A percentile compares a stretch with the other conserved stretches of the same genome.
Conservation (phyloP, 2,113 vertebrate genomes). For the Seriola quinqueradiata region DNA sequence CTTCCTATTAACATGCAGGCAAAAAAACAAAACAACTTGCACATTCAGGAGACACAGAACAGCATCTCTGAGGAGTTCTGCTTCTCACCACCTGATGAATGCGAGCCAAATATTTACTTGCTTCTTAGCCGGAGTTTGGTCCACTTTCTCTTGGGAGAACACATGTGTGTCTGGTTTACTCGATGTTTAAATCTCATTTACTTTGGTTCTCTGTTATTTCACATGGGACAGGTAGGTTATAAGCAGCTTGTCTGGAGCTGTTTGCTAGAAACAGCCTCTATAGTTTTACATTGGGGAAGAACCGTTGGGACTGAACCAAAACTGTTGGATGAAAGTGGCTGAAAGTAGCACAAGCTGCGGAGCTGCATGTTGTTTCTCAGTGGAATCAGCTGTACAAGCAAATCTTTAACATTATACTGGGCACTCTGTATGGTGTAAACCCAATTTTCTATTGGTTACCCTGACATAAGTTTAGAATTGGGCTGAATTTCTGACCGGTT, state of each 20-base stretch:
- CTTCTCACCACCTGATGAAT: slow-evolving; percentile 17
- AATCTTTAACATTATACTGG: neutral
- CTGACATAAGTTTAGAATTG: neutral
- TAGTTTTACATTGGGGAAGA: slow-evolving; percentile 13
- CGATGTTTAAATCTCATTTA: slow-evolving; percentile 45
- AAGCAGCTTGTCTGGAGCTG: slow-evolving; percentile 32
- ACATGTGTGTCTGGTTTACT: slow-evolving; percentile 4
- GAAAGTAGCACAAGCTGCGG: slow-evolving; percentile 11
- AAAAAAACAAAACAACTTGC: neutral
- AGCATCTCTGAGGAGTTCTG: slow-evolving; percentile 1
- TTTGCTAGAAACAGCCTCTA: slow-evolving; percentile 16
- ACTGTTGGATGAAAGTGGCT: slow-evolving; percentile 30
- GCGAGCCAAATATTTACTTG: slow-evolving; percentile 20
- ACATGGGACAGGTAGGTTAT: slow-evolving; percentile 29
- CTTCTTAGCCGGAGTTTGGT: neutral
- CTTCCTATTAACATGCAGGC: neutral
- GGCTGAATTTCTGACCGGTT: neutral
- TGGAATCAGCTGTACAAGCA: neutral
- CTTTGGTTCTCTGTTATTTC: slow-evolving; percentile 36
- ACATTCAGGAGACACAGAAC: neutral
- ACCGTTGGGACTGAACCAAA: slow-evolving; percentile 28
- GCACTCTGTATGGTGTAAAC: neutral
- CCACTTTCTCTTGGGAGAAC: slow-evolving; percentile 27
- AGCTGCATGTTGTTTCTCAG: slow-evolving; percentile 9
- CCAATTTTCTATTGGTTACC: neutral